phyloP scores from a whole-genome alignment of 2,888 invertebrate species.

The Ophion ellenae region DNA sequence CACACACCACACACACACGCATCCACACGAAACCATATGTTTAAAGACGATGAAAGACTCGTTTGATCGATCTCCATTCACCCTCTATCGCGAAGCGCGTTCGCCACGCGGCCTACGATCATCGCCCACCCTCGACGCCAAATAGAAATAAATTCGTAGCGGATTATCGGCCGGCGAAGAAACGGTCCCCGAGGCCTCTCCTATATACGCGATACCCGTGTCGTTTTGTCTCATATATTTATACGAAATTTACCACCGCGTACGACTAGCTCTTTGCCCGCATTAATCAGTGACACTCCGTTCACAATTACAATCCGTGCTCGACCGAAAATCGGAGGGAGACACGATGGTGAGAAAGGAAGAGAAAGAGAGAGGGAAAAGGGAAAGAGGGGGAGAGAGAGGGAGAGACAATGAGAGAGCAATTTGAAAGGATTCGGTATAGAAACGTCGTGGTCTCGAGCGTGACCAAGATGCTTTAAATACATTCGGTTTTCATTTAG shows the following conservation, averaged over 20 bases:
- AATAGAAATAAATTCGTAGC: conserved; percentile 80
- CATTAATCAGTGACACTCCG: conserved; percentile 59
- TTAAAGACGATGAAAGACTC: no score
- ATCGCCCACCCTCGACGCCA: conserved; percentile 77
- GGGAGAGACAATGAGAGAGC: background rate
- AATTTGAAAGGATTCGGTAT: conserved; percentile 36
- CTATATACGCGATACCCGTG: conserved; percentile 8
- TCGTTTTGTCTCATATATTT: conserved; percentile 15
- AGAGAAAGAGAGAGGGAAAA: background rate
- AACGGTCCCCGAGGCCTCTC: conserved; percentile 65
- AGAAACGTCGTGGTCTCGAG: background rate
- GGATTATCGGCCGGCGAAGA: conserved; percentile 72
- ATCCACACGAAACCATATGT: background rate
- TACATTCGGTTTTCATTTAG: conserved; percentile 37
- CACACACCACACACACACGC: background rate
- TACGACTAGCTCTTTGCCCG: conserved; percentile 40
- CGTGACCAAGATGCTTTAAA: conserved; percentile 10
- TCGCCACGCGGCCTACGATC: conserved; percentile 70
- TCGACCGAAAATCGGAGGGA: conserved; percentile 38
- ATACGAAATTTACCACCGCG: conserved; percentile 17
- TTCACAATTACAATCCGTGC: conserved; percentile 53
- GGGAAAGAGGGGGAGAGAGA: background rate
- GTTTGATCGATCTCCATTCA: background rate
- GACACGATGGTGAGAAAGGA: background rate
- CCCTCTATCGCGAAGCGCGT: conserved; percentile 43